A percentile compares a stretch with the other conserved stretches of the same genome.
phyloP scores from a whole-genome alignment of 2,888 invertebrate species.

The Trilocha varians region DNA sequence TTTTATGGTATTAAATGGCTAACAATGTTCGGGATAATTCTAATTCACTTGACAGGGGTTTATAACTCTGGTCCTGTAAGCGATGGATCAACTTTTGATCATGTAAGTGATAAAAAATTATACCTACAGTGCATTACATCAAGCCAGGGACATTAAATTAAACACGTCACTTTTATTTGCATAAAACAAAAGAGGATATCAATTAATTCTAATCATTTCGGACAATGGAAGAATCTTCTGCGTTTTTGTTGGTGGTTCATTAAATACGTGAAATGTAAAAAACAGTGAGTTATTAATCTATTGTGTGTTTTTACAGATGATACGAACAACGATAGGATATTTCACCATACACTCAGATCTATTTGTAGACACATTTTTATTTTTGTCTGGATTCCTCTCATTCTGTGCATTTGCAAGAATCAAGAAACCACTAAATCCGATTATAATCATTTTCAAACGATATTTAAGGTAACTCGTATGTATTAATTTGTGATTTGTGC shows the following conservation, averaged over 20 bases:
- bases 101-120: constrained; percentile 55
- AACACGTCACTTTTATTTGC: too few relatives aligned
- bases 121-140: too few relatives aligned
- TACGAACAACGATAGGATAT: constrained; percentile 28
- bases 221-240: too few relatives aligned
- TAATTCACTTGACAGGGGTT: constrained; percentile 72
- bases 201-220: too few relatives aligned
- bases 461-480: constrained; percentile 80
- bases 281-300: too few relatives aligned
- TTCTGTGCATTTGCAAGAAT: constrained; percentile 52
- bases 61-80: constrained; percentile 67
- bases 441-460: constrained; percentile 68
- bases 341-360: constrained; percentile 75
- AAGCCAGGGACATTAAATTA: too few relatives aligned
- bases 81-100: constrained; percentile 69
- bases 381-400: constrained; percentile 74
- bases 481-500: constrained; percentile 9
- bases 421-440: constrained; percentile 48
- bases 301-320: too few relatives aligned
- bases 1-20: constrained; percentile 74
- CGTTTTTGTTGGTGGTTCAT: too few relatives aligned
- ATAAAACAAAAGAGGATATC: too few relatives aligned
- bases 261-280: too few relatives aligned
- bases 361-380: constrained; percentile 77
- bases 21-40: constrained; percentile 69